Percentiles rank a stretch among this genome's conserved stretches.
Conservation (phyloP, 2,888 invertebrate genomes). For the Diogma glabrata region DNA sequence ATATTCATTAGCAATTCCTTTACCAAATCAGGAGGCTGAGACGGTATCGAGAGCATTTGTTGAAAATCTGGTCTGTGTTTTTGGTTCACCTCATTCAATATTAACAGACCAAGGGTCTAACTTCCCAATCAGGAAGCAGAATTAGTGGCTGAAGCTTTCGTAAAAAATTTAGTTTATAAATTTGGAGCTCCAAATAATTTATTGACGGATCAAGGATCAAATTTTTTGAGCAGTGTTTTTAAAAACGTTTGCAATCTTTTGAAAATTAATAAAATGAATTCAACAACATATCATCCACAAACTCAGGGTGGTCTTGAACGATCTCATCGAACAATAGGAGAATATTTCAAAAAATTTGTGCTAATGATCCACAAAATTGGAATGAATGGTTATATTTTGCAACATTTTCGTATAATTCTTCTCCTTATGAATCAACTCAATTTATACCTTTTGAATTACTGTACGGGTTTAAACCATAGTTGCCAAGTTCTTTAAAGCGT, state of each 20-base stretch:
- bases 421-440: conserved; percentile 24
- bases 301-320: conserved; percentile 10
- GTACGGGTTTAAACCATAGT: conserved; percentile 25
- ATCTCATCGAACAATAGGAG: conserved; percentile 23
- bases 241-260: too few species aligned
- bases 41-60: conserved; percentile 22
- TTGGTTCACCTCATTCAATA: not conserved
- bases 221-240: too few species aligned
- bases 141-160: too few species aligned
- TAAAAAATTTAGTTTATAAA: too few species aligned
- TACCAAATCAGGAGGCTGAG: conserved; percentile 24
- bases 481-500: conserved; percentile 22
- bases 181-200: too few species aligned
- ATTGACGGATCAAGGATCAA: too few species aligned
- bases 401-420: conserved; percentile 26
- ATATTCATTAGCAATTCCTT: conserved; percentile 24
- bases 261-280: too few species aligned
- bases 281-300: too few species aligned
- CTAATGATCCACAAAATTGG: conserved; percentile 22
- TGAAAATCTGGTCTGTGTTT: not conserved
- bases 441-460: conserved; percentile 28
- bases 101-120: not conserved
- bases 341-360: conserved; percentile 26
- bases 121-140: too few species aligned
- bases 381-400: conserved; percentile 24